Evolutionary conservation across 2,797 vertebrate species (phyloP), one percentile per base, ranked within the genome.

Genomic region (Characodon lateralis): DNA sequence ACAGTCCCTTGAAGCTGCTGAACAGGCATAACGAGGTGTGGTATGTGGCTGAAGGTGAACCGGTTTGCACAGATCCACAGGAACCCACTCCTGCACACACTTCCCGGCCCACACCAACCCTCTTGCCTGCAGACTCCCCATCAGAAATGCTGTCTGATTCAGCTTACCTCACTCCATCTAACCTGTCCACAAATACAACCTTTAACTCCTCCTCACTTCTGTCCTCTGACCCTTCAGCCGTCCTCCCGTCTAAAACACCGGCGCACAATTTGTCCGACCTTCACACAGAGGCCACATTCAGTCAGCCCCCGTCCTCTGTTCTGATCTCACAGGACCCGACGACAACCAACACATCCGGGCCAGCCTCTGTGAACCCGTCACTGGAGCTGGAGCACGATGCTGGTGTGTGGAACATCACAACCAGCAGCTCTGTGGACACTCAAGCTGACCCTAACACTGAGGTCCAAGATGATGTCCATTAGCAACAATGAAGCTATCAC

Each of bases 21-120:
- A 94, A 95, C 91, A 93, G 95, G 70, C 95, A 96, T 89, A 96
- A 96, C 43, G 96, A 96, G 89, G 93, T 96, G 71, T 96, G 96
- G 95, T 96, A 95, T 1, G 77, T 96, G 51, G 87, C 93, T 0
- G 92, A 94, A 56, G 95, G 93, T 1, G 88, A 92, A 71, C 88
- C 89, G 0, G 89, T 94, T n/a, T 96, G 95, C 81, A 79, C 81
- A 0, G 85, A 92, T 13, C 93, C 92, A 4, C 84, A 80, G 41
- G 85, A 93, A 20, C 93, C 91, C 24, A 94, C 93, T 9, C 90
- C 94, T 0, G 71, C 89, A 0, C 91, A 90, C 85, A 85, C 89
- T 0, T 74, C 76, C 22, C 79, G 77, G 9, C 76, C 80, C 0
- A 83, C 74, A 4, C 18, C 43, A 2, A 65, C 87, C 43, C 6